Evolutionary conservation across 2,888 invertebrate species (phyloP).

Genomic region (Archips crataeganus): DNA sequence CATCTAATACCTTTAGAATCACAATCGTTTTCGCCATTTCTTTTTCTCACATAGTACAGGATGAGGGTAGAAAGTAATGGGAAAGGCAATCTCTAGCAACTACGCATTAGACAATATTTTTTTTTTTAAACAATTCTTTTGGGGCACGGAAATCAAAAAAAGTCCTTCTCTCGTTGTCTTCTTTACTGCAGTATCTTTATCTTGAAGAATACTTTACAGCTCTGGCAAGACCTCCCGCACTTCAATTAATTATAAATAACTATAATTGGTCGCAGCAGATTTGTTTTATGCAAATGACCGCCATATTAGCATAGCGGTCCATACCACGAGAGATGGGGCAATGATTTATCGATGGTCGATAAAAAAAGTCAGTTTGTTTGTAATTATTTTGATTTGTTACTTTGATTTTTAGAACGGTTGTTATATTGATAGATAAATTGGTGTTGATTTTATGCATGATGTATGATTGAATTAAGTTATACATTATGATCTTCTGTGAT

Average conservation of each 20-base stretch:
- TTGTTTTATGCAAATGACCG: conserved; percentile 74
- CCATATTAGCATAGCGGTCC: conserved; percentile 66
- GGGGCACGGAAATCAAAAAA: too few relatives aligned
- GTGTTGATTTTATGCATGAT: neutral
- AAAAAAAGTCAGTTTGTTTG: conserved; percentile 15
- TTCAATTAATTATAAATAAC: conserved; percentile 70
- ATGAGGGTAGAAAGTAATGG: too few relatives aligned
- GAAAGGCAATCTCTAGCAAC: too few relatives aligned
- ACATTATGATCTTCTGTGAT: too few relatives aligned
- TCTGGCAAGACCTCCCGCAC: conserved; percentile 61
- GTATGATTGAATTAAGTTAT: too few relatives aligned
- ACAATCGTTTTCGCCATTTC: too few relatives aligned
- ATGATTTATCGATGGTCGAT: conserved; percentile 29
- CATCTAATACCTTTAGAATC: too few relatives aligned
- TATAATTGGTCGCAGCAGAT: conserved; percentile 69
- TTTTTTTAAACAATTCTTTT: too few relatives aligned
- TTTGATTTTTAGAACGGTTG: neutral
- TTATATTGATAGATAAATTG: neutral
- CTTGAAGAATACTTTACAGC: conserved; percentile 50
- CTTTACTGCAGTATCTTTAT: too few relatives aligned
- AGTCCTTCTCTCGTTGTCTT: too few relatives aligned
- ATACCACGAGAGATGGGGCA: conserved; percentile 47
- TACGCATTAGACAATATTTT: too few relatives aligned
- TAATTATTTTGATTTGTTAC: conserved; percentile 33
- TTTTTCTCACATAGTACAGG: too few relatives aligned